Evolutionary conservation across 1,140 invertebrate species (phyloP).

Genomic region (Aradophagus sp.): DNA sequence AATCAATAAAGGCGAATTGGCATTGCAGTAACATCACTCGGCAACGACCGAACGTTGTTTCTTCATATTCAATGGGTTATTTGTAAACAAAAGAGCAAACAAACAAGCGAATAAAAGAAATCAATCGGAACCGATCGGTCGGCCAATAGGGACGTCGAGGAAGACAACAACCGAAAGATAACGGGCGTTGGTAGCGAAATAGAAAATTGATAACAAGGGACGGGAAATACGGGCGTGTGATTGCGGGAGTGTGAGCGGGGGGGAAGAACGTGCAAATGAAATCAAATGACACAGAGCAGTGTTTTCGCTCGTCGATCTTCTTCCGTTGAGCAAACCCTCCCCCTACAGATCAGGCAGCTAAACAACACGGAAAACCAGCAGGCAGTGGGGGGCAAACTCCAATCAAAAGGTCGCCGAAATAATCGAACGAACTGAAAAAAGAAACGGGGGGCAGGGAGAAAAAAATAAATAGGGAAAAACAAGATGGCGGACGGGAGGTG

Average conservation of each 20-base stretch:
- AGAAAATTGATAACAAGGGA: neutral
- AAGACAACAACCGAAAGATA: conserved; percentile 24
- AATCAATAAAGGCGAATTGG: conserved; percentile 15
- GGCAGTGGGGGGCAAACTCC: conserved; percentile 38
- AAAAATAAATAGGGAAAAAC: conserved; percentile 5
- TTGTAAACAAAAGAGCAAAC: conserved; percentile 11
- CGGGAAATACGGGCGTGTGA: too few relatives aligned
- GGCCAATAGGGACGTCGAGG: conserved; percentile 3
- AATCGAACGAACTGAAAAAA: neutral
- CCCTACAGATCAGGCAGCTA: conserved; percentile 60
- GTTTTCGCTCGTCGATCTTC: conserved; percentile 52
- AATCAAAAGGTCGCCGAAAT: conserved; percentile 22
- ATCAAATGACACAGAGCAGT: conserved; percentile 47
- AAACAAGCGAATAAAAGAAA: conserved; percentile 11
- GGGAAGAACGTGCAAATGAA: conserved; percentile 53
- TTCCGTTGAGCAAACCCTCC: conserved; percentile 56
- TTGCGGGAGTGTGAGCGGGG: too few relatives aligned
- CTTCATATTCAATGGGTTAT: conserved; percentile 13
- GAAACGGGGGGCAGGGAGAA: neutral
- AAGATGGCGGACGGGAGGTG: conserved; percentile 12
- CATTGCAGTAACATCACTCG: conserved; percentile 45
- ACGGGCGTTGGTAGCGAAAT: conserved; percentile 21
- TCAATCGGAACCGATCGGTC: neutral
- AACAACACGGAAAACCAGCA: conserved; percentile 53
- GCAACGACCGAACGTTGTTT: conserved; percentile 39